Evolutionary conservation across 2,888 invertebrate species (phyloP).

Genomic region (Platycnemis pennipes): DNA sequence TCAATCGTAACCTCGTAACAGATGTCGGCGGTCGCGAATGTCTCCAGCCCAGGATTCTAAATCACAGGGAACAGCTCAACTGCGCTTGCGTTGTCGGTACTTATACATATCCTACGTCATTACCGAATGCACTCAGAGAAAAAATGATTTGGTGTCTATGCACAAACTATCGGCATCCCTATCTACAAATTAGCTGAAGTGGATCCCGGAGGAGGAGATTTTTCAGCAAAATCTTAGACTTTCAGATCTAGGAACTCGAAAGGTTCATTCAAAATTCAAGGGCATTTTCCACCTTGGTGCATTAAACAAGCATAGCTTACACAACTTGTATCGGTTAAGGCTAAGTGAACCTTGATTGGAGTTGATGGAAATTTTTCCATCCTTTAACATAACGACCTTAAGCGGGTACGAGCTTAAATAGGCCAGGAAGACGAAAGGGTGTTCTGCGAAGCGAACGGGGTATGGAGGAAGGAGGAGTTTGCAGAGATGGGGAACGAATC

Average conservation of each 20-base stretch:
- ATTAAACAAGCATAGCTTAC: not conserved
- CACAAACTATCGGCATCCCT: not conserved
- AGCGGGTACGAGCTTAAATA: not conserved
- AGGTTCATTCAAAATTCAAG: not conserved
- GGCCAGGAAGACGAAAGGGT: not conserved
- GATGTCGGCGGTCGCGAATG: too few species aligned
- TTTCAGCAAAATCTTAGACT: not conserved
- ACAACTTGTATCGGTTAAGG: not conserved
- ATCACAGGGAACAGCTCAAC: too few species aligned
- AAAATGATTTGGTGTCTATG: not conserved
- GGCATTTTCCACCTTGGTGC: not conserved
- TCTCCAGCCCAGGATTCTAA: too few species aligned
- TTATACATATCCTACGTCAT: not conserved
- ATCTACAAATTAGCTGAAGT: not conserved
- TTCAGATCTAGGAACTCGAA: not conserved
- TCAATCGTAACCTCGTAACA: too few species aligned
- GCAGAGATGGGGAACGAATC: not conserved
- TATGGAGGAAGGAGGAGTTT: not conserved
- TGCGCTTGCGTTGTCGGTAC: not conserved
- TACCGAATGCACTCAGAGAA: not conserved
- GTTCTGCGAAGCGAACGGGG: too few species aligned
- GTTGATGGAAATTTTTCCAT: not conserved
- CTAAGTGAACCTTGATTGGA: not conserved
- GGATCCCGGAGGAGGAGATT: not conserved
- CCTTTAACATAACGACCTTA: not conserved